Percentiles rank a stretch among this genome's conserved stretches.
Conservation (phyloP, 2,797 vertebrate species). For the Notolepis coatsorum region DNA sequence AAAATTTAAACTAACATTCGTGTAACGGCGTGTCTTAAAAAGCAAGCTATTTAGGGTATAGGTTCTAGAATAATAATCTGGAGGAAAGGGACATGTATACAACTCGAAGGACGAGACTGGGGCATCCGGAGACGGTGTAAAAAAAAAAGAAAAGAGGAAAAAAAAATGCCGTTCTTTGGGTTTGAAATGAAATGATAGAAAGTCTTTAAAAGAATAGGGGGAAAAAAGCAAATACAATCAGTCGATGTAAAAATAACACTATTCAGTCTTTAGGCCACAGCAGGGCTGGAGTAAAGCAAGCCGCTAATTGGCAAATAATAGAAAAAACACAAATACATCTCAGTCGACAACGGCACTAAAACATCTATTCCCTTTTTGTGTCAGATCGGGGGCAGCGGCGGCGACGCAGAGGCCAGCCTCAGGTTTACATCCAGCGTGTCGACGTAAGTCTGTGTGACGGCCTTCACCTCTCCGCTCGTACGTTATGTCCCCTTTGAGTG, state of each 20-base stretch:
- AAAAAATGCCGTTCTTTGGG: slow-evolving; percentile 23
- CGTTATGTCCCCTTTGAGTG: too few relatives aligned
- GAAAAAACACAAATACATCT: slow-evolving; percentile 29
- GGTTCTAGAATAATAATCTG: not conserved
- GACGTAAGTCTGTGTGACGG: not conserved
- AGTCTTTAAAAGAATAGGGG: not conserved
- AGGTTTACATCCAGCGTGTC: not conserved
- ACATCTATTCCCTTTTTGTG: slow-evolving; percentile 12
- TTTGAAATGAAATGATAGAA: slow-evolving; percentile 6
- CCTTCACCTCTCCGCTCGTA: too few relatives aligned
- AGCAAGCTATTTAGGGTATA: too few relatives aligned
- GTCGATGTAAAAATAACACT: slow-evolving; percentile 31
- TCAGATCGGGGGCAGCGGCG: slow-evolving; percentile 42
- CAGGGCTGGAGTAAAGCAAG: slow-evolving; percentile 37
- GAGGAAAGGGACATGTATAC: too few relatives aligned
- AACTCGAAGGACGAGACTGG: too few relatives aligned
- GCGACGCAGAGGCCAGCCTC: slow-evolving; percentile 18
- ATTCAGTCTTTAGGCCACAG: slow-evolving; percentile 37
- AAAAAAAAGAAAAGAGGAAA: too few relatives aligned
- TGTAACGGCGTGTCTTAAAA: too few relatives aligned
- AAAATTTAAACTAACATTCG: too few relatives aligned
- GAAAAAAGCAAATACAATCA: slow-evolving; percentile 17
- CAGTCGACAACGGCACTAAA: slow-evolving; percentile 20
- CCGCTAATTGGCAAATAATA: slow-evolving; percentile 63
- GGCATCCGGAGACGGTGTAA: not conserved